These are phyloP conservation scores for Sceloporus tristichus DNA, from an alignment of 2,113 vertebrate species.

Conservation along the genomic window DNA sequence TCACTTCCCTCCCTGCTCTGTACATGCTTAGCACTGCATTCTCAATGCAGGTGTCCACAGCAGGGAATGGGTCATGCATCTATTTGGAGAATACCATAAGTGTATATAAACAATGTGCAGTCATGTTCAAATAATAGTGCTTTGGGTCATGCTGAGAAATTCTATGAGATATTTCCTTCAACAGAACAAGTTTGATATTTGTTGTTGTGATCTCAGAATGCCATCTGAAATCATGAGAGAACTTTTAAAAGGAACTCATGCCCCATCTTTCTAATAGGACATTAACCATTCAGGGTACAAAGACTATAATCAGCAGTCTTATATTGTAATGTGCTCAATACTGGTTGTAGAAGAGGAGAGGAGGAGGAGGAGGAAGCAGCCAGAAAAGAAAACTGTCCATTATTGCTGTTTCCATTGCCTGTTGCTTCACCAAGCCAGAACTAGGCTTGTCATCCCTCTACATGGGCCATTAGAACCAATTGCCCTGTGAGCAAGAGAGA, in stretches of 20 bases:
- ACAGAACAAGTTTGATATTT: constrained; percentile 2
- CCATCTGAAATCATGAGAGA: neutral
- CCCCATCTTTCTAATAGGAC: too few species aligned
- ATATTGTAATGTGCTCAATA: neutral
- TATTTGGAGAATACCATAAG: constrained; percentile 7
- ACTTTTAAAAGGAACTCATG: neutral
- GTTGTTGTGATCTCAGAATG: neutral
- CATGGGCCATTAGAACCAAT: neutral
- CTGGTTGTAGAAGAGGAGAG: neutral
- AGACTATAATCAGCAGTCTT: neutral
- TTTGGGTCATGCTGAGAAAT: constrained; percentile 31
- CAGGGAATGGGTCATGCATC: constrained; percentile 29
- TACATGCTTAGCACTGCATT: constrained; percentile 37
- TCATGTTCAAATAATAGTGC: constrained; percentile 18
- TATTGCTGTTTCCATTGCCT: neutral
- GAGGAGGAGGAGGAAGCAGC: neutral
- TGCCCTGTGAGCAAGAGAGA: neutral
- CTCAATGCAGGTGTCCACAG: constrained; percentile 43
- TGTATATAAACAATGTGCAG: constrained; percentile 21
- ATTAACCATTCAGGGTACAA: neutral
- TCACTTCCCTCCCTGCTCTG: neutral
- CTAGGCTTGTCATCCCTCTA: neutral
- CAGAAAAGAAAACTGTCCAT: neutral
- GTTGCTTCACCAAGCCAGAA: neutral
- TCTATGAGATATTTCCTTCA: neutral